Base-by-base conservation (phyloP, 2,113 vertebrate genomes). In the Accipiter virgatus region DNA sequence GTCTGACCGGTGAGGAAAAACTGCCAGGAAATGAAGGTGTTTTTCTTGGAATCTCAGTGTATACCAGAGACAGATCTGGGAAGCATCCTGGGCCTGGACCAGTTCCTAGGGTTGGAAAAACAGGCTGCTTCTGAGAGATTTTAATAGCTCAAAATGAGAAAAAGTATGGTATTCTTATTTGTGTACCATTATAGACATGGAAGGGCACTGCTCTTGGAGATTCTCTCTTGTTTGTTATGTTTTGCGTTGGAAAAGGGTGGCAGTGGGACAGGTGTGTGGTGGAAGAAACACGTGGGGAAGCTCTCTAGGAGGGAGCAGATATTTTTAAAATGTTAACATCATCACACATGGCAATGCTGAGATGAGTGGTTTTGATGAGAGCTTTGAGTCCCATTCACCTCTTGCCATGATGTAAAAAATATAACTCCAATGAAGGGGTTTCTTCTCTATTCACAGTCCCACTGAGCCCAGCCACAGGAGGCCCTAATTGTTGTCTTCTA, bases 391-490 rank as follows among this genome's bases (percentile, higher is more conserved):
- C 11, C 4, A 0, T 81, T 66, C 38, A 27, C 21, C 12, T 3
- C 19, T 4, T 21, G 14, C 68, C 36, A 2, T 2, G 22, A 31
- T n/a, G 16, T 50, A 13, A 42, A 90, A 27, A 19, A 8, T 4
- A 3, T 2, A 55, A 1, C 22, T 53, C 29, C 5, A 16, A 0
- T 3, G 14, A 43, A 42, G 13, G 6, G 16, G 12, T 75, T 85
- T 67, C 29, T 71, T 71, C 45, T 85, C 47, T 16, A 1, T 47
- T 25, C 23, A 26, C 34, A 19, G 34, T 16, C 61, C 63, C 77
- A 1, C 47, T 29, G 23, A 52, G 36, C 32, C 25, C 55, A 19
- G 62, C 53, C 27, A 9, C 36, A 61, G 56, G 13, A 86, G 21
- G 6, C 52, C 43, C 19, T 27, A 34, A 26, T 2, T 45, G 31